Conservation (phyloP, 2,113 vertebrate species). For the Dolichallabes microphthalmus region DNA sequence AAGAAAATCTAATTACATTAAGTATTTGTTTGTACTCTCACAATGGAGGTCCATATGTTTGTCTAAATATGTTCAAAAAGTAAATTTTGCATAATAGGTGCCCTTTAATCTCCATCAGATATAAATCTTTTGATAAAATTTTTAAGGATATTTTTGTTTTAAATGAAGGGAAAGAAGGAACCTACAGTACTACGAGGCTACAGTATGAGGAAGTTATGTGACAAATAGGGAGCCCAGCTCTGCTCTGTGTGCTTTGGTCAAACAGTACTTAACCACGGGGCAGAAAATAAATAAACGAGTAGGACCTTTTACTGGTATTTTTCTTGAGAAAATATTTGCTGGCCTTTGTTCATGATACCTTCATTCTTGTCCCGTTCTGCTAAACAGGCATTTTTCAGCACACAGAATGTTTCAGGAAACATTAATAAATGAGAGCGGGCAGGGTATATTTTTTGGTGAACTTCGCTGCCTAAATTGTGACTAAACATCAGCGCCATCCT, state of each 20-base stretch:
- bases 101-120: background rate
- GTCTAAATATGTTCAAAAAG: too few species aligned
- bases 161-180: conserved; percentile 11
- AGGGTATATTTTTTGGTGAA: conserved; percentile 14
- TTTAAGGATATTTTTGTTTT: background rate
- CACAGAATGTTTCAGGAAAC: conserved; percentile 1
- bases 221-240: conserved; percentile 13
- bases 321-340: conserved; percentile 28
- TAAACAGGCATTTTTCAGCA: conserved; percentile 16
- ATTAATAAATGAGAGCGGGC: conserved; percentile 24
- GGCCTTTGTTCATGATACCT: conserved; percentile 31
- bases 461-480: background rate
- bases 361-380: conserved; percentile 26
- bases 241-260: conserved; percentile 32
- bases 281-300: conserved; percentile 35
- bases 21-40: too few species aligned
- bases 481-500: background rate
- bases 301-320: conserved; percentile 22
- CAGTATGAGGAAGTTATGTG: conserved; percentile 8
- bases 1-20: too few species aligned
- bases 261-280: conserved; percentile 30
- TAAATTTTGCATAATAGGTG: background rate
- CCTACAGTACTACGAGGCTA: background rate
- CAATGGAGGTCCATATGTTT: too few species aligned
- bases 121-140: background rate